Conservation (phyloP, 2,113 vertebrate species). For the Prietella phreatophila region DNA sequence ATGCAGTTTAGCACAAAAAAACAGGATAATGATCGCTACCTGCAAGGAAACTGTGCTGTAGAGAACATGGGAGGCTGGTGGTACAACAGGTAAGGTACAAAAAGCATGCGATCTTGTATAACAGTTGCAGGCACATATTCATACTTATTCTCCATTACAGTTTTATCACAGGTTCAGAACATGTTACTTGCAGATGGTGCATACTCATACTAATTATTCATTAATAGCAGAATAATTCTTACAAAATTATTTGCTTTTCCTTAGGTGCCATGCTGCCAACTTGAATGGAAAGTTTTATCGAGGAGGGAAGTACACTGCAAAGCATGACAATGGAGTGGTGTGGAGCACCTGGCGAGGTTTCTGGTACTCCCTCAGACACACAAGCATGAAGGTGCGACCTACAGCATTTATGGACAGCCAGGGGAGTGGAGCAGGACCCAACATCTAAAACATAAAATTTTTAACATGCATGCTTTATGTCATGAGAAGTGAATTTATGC, state of each 20-base stretch:
- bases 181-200: neutral
- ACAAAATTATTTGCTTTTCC: neutral
- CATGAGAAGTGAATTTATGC: neutral
- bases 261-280: slow-evolving; percentile 84
- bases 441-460: slow-evolving; percentile 30
- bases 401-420: slow-evolving; percentile 70
- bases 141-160: neutral
- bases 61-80: slow-evolving; percentile 87
- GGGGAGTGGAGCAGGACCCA: slow-evolving; percentile 75
- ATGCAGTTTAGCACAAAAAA: slow-evolving; percentile 88
- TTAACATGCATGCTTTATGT: neutral
- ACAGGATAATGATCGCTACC: slow-evolving; percentile 83
- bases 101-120: neutral
- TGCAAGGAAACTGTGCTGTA: slow-evolving; percentile 80
- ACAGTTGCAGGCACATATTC: neutral
- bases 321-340: slow-evolving; percentile 78
- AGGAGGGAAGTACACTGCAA: slow-evolving; percentile 74
- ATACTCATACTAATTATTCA: neutral
- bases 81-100: slow-evolving; percentile 83
- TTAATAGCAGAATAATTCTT: neutral
- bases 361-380: slow-evolving; percentile 86
- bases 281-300: slow-evolving; percentile 83
- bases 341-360: slow-evolving; percentile 84
- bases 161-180: neutral
- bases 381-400: slow-evolving; percentile 83